phyloP scores from a whole-genome alignment of 2,113 vertebrate genomes.

The Craseonycteris thonglongyai region DNA sequence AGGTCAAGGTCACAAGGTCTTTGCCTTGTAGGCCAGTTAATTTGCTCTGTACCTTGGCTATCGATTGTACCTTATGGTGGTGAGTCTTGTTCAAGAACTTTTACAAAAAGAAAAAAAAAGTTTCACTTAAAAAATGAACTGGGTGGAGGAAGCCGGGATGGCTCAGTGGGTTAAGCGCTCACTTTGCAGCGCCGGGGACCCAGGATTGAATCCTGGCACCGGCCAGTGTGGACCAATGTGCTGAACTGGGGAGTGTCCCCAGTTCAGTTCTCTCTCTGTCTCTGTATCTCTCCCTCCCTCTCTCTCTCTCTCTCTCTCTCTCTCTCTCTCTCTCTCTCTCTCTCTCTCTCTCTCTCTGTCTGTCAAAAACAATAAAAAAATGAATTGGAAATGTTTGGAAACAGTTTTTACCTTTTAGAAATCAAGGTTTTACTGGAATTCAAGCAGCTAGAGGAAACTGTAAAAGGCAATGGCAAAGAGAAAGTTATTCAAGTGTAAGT shows the following conservation, averaged over 20 bases:
- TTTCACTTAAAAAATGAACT: not conserved
- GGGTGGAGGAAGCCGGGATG: too few species aligned
- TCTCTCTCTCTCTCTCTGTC: too few species aligned
- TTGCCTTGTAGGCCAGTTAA: not conserved
- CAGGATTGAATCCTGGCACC: too few species aligned
- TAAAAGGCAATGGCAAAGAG: not conserved
- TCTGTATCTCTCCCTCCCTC: too few species aligned
- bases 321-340: too few species aligned
- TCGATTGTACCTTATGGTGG: not conserved
- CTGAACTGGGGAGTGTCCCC: too few species aligned
- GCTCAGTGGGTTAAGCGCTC: too few species aligned
- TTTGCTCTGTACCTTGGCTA: not conserved
- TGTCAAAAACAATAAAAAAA: too few species aligned
- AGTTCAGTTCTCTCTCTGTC: too few species aligned
- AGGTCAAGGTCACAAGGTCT: not conserved
- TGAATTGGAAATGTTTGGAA: not conserved
- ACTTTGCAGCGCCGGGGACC: too few species aligned
- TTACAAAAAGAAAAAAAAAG: not conserved
- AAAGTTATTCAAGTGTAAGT: not conserved
- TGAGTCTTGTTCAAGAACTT: not conserved
- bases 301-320: too few species aligned
- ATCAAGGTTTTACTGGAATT: not conserved
- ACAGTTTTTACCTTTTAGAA: not conserved
- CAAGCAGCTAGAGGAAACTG: not conserved
- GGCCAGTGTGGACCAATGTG: too few species aligned